phyloP scores from a whole-genome alignment of 2,113 vertebrate genomes.

The Nerophis lumbriciformis region DNA sequence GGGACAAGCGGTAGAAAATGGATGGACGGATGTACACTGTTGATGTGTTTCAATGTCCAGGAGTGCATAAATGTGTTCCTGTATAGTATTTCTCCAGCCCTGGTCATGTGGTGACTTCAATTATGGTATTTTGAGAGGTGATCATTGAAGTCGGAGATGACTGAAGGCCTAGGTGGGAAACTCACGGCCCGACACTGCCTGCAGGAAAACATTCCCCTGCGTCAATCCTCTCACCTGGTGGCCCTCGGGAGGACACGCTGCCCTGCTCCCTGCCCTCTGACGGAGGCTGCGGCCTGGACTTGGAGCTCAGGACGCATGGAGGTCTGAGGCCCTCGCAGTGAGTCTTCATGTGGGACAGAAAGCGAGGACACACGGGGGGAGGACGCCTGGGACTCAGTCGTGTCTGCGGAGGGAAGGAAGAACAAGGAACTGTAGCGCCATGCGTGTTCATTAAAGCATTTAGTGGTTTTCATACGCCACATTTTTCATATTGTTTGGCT shows the following conservation, averaged over 20 bases:
- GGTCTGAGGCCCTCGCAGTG: slow-evolving; percentile 40
- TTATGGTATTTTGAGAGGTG: too few species aligned
- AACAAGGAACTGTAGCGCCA: too few species aligned
- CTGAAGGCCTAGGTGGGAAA: too few species aligned
- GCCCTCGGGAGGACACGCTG: neutral
- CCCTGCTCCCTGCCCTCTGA: slow-evolving; percentile 8
- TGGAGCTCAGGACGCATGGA: slow-evolving; percentile 22
- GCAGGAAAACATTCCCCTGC: slow-evolving; percentile 17
- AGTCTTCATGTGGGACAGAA: slow-evolving; percentile 62
- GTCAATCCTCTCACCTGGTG: slow-evolving; percentile 5
- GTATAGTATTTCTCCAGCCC: neutral
- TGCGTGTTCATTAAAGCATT: neutral
- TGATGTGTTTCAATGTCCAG: too few species aligned
- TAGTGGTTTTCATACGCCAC: neutral
- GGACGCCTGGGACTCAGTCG: neutral
- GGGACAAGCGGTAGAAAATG: too few species aligned
- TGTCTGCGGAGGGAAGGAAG: slow-evolving; percentile 30
- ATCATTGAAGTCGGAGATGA: too few species aligned
- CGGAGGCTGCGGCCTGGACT: slow-evolving; percentile 29
- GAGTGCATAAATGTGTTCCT: too few species aligned
- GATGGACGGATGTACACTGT: too few species aligned
- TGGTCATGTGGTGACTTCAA: too few species aligned
- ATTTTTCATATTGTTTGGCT: neutral
- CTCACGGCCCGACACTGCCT: too few species aligned
- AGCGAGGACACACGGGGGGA: slow-evolving; percentile 55